phyloP scores from a whole-genome alignment of 1,140 invertebrate species.

The Carcinoscorpius rotundicauda region DNA sequence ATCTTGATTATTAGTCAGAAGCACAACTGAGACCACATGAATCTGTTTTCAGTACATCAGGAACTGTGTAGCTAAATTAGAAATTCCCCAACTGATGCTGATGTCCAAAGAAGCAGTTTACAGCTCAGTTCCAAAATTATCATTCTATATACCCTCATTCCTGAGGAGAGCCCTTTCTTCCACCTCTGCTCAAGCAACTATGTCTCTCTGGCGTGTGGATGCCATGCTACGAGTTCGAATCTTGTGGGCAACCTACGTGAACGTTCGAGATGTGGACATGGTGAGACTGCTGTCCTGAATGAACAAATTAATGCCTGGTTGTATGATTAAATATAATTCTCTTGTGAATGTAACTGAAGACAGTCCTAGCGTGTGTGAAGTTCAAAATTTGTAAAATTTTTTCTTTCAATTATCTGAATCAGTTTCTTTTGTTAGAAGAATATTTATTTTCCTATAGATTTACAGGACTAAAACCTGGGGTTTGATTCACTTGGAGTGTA shows the following conservation, averaged over 20 bases:
- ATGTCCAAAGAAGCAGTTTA: slow-evolving; percentile 38
- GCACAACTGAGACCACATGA: background rate
- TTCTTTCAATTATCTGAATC: too few species aligned
- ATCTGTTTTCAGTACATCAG: slow-evolving; percentile 37
- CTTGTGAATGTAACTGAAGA: too few species aligned
- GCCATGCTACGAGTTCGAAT: slow-evolving; percentile 36
- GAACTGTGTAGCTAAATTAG: slow-evolving; percentile 34
- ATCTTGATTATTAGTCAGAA: too few species aligned
- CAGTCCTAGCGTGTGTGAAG: too few species aligned
- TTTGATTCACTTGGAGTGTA: too few species aligned
- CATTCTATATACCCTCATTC: slow-evolving; percentile 21
- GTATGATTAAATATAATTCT: too few species aligned
- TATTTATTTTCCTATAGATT: too few species aligned
- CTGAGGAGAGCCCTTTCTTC: slow-evolving; percentile 13
- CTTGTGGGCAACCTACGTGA: slow-evolving; percentile 41
- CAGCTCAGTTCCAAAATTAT: slow-evolving; percentile 20
- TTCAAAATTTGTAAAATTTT: too few species aligned
- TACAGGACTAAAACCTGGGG: too few species aligned
- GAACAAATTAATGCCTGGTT: too few species aligned
- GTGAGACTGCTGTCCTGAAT: slow-evolving; percentile 21
- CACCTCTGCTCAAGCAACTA: slow-evolving; percentile 23
- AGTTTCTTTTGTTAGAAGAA: too few species aligned
- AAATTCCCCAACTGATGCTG: slow-evolving; percentile 41
- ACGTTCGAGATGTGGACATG: slow-evolving; percentile 41
- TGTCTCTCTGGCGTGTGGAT: slow-evolving; percentile 33